Percentiles rank a stretch among this genome's conserved stretches.
Evolutionary conservation across 2,113 vertebrate species (phyloP).

Genomic region (Sylvilagus bachmani): DNA sequence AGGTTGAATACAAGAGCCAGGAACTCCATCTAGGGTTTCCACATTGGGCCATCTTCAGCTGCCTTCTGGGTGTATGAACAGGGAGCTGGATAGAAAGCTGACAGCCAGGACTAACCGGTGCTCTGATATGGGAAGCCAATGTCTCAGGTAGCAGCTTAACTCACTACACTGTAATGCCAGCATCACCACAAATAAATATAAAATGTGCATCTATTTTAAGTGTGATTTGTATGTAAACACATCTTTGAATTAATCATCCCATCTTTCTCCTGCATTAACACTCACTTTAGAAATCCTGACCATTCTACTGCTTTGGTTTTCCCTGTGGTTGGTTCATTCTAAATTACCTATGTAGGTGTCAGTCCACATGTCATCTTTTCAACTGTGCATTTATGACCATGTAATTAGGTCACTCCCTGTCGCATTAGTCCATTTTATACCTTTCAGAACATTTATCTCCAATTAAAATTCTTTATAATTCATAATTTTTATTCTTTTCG

Average conservation of each 20-base stretch:
- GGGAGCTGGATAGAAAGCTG: neutral
- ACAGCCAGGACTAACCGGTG: too few relatives aligned
- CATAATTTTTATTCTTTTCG: neutral
- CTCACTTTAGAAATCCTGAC: neutral
- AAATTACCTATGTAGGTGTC: neutral
- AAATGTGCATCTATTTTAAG: neutral
- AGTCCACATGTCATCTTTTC: neutral
- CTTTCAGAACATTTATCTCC: constrained; percentile 30
- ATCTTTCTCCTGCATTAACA: neutral
- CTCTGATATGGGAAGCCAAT: too few relatives aligned
- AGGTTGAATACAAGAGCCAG: too few relatives aligned
- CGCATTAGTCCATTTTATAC: neutral
- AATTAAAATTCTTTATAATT: neutral
- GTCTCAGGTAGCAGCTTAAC: neutral
- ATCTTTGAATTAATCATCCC: neutral
- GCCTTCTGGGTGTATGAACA: neutral
- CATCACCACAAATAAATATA: neutral
- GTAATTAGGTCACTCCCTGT: neutral
- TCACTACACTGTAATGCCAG: neutral
- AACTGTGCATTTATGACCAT: neutral
- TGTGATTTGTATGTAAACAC: neutral
- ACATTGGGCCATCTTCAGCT: too few relatives aligned
- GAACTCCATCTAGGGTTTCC: too few relatives aligned
- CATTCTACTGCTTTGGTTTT: neutral
- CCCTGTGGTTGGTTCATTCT: neutral